Percentiles rank a stretch among this genome's conserved stretches.
Evolutionary conservation across 2,888 invertebrate genomes (phyloP).

Genomic region (Hylaea fasciaria): DNA sequence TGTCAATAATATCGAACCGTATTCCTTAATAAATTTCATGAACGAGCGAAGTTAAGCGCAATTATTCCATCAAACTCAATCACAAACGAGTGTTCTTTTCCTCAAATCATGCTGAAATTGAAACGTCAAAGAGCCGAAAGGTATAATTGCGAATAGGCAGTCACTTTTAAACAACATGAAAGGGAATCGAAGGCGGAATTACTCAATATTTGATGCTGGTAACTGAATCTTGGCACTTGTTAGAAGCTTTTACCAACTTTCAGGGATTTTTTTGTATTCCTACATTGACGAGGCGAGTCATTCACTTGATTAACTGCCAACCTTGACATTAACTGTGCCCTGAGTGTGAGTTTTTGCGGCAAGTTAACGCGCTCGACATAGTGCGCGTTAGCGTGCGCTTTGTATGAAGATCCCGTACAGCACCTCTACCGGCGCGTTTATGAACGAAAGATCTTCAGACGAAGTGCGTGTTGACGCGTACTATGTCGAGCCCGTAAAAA

Average conservation of each 20-base stretch:
- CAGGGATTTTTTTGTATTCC: neutral
- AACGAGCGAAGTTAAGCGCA: constrained; percentile 19
- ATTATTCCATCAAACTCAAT: constrained; percentile 25
- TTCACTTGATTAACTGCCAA: too few relatives aligned
- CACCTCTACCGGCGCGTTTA: too few relatives aligned
- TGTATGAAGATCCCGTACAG: too few relatives aligned
- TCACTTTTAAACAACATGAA: constrained; percentile 17
- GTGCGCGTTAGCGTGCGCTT: too few relatives aligned
- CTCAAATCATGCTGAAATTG: constrained; percentile 22
- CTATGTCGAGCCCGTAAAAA: too few relatives aligned
- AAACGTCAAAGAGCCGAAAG: constrained; percentile 26
- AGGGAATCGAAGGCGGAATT: constrained; percentile 22
- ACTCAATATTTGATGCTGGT: constrained; percentile 13
- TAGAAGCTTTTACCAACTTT: neutral
- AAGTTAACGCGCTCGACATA: too few relatives aligned
- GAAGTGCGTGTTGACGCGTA: too few relatives aligned
- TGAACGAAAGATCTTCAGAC: too few relatives aligned
- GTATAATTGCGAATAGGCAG: constrained; percentile 20
- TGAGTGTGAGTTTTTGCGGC: too few relatives aligned
- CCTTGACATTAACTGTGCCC: too few relatives aligned
- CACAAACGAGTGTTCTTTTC: constrained; percentile 21
- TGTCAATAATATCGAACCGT: constrained; percentile 1
- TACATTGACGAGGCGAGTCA: too few relatives aligned
- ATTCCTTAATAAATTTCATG: constrained; percentile 21
- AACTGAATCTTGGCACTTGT: constrained; percentile 7